Conservation (phyloP, 2,797 vertebrate species). For the Anguilla obscura region DNA sequence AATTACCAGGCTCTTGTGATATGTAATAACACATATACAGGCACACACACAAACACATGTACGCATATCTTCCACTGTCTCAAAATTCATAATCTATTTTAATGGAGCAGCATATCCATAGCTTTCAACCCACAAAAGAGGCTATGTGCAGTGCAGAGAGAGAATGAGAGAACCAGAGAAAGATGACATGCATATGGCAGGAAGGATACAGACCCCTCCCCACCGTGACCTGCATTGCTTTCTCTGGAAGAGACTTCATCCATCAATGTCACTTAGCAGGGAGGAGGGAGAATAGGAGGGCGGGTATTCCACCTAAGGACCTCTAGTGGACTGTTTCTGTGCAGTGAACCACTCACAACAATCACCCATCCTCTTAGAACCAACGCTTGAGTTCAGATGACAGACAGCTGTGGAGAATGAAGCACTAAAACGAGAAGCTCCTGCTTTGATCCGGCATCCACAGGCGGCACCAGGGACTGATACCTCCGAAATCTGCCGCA, state of each 20-base stretch:
- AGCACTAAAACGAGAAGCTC: not conserved
- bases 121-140: not conserved
- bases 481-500: not conserved
- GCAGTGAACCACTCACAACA: not conserved
- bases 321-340: not conserved
- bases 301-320: not conserved
- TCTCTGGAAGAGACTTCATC: not conserved
- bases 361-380: not conserved
- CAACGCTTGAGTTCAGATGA: not conserved
- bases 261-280: slow-evolving; percentile 24
- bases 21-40: not conserved
- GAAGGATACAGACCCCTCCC: not conserved
- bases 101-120: not conserved
- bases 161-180: not conserved
- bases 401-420: not conserved
- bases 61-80: not conserved
- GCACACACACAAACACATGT: not conserved
- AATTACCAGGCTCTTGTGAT: not conserved
- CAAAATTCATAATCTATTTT: not conserved
- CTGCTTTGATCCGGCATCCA: not conserved
- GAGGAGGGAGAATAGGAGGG: not conserved
- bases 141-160: not conserved
- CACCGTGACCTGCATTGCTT: not conserved
- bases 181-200: slow-evolving; percentile 1
- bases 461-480: not conserved